phyloP scores from a whole-genome alignment of 2,888 invertebrate genomes.

The Troilus luridus region DNA sequence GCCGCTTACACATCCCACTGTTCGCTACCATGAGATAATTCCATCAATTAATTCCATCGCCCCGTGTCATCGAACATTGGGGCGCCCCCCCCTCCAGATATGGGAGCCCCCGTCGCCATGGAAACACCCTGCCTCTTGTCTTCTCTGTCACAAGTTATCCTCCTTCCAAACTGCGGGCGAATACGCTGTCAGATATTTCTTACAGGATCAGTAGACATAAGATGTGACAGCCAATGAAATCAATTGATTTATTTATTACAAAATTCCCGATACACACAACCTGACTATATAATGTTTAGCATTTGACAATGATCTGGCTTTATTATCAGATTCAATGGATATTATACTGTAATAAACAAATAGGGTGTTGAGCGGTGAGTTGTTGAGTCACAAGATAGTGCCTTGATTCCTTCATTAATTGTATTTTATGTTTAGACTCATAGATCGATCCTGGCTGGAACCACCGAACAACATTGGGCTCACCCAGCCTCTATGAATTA shows the following conservation, averaged over 20 bases:
- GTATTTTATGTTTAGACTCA: too few species aligned
- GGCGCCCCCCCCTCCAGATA: not conserved
- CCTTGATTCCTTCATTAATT: too few species aligned
- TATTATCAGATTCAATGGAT: too few species aligned
- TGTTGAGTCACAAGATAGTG: too few species aligned
- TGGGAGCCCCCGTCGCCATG: not conserved
- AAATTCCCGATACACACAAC: too few species aligned
- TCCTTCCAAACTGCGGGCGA: not conserved
- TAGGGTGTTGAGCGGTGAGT: too few species aligned
- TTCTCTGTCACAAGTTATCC: constrained; percentile 10
- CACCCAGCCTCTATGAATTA: too few species aligned
- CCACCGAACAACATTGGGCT: too few species aligned
- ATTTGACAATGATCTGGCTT: too few species aligned
- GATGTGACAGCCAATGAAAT: not conserved
- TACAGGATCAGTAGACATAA: not conserved
- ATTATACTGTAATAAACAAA: too few species aligned
- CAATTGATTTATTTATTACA: not conserved
- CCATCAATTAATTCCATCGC: constrained; percentile 28
- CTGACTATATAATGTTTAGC: too few species aligned
- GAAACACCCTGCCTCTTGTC: constrained; percentile 16
- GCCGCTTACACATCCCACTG: not conserved
- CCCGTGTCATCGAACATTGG: constrained; percentile 21
- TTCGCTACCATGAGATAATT: constrained; percentile 13
- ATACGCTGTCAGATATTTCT: not conserved
- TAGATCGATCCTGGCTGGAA: too few species aligned